These are phyloP conservation scores for Prosopocoilus inquinatus DNA, from an alignment of 2,888 invertebrate species.

Conservation along the genomic window DNA sequence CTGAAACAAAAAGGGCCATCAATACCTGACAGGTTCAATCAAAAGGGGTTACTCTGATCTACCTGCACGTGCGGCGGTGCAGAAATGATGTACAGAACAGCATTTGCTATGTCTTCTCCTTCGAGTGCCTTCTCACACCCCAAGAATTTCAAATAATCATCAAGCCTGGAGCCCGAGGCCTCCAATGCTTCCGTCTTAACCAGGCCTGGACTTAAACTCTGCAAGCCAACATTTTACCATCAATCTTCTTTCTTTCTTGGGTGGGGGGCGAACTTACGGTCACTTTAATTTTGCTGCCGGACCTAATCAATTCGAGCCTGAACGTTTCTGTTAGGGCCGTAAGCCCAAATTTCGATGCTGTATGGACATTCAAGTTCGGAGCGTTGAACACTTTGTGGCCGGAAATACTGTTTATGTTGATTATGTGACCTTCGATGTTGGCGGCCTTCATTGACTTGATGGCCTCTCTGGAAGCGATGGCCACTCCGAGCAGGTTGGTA, in stretches of 20 bases:
- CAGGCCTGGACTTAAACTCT: conserved; percentile 14
- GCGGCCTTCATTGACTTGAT: conserved; percentile 25
- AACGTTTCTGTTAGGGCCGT: conserved; percentile 28
- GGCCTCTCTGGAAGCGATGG: conserved; percentile 26
- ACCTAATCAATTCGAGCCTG: conserved; percentile 22
- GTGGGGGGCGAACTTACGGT: conserved; percentile 11
- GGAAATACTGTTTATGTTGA: conserved; percentile 30
- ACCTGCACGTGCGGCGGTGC: conserved; percentile 1
- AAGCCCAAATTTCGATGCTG: conserved; percentile 27
- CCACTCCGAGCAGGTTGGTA: conserved; percentile 23
- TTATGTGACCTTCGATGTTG: conserved; percentile 29
- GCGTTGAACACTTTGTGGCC: conserved; percentile 22
- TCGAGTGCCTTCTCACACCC: neutral
- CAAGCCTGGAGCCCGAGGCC: neutral
- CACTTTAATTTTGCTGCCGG: conserved; percentile 19
- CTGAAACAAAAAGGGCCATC: conserved; percentile 9
- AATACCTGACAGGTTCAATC: neutral
- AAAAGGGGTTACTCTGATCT: neutral
- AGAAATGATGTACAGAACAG: neutral
- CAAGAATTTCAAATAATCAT: neutral
- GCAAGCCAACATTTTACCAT: neutral
- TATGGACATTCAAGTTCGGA: conserved; percentile 22
- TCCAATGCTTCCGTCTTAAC: conserved; percentile 7
- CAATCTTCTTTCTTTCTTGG: neutral
- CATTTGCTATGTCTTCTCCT: conserved; percentile 1